Evolutionary conservation across 2,888 invertebrate genomes (phyloP).

Genomic region (Drosophila glabriapex): DNA sequence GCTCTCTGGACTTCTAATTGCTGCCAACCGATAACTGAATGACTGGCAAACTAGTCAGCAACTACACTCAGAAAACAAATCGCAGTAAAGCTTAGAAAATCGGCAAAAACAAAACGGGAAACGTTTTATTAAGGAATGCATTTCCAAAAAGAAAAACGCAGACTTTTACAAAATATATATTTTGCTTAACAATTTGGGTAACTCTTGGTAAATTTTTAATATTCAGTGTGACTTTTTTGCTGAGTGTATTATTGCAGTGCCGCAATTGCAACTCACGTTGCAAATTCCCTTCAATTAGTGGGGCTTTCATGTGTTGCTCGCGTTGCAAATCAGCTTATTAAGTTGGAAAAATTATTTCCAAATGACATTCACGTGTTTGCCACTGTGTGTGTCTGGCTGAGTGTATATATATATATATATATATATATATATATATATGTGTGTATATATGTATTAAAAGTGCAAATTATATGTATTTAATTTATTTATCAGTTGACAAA

Average conservation of each 20-base stretch:
- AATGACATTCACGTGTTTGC: constrained; percentile 32
- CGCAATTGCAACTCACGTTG: constrained; percentile 14
- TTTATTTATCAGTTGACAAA: too few relatives aligned
- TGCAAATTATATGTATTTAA: constrained; percentile 40
- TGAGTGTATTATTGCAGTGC: not conserved
- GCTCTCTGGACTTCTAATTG: not conserved
- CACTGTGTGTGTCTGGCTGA: not conserved
- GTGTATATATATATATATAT: constrained; percentile 3
- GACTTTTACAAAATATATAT: not conserved
- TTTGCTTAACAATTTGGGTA: not conserved
- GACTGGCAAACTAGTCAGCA: constrained; percentile 3
- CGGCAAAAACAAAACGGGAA: not conserved
- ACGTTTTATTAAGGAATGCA: not conserved
- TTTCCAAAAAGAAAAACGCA: not conserved
- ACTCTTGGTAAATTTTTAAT: not conserved
- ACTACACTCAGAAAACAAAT: not conserved
- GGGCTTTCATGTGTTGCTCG: constrained; percentile 37
- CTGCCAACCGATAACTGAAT: constrained; percentile 1
- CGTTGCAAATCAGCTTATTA: constrained; percentile 58
- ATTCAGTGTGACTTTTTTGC: not conserved
- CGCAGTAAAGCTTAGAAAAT: not conserved
- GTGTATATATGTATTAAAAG: constrained; percentile 23
- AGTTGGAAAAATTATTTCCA: constrained; percentile 35
- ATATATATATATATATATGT: too few relatives aligned
- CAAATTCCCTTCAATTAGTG: constrained; percentile 57